Percentiles rank a stretch among this genome's conserved stretches.
Evolutionary conservation across 2,888 invertebrate species (phyloP).

Genomic region (Timema cristinae): DNA sequence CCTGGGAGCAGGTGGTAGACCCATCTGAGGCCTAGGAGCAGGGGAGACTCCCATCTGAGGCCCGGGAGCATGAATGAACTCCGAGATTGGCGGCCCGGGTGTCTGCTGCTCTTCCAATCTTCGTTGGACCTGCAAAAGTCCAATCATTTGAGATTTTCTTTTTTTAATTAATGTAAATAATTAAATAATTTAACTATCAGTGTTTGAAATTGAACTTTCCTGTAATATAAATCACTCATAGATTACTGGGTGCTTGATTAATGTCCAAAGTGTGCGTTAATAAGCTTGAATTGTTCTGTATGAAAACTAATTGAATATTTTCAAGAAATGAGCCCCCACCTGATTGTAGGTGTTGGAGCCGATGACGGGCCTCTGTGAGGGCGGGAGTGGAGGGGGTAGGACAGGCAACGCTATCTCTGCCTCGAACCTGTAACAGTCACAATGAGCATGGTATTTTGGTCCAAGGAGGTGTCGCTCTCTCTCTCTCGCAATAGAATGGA

Average conservation of each 20-base stretch:
- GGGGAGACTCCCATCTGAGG: constrained; percentile 32
- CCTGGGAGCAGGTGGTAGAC: constrained; percentile 39
- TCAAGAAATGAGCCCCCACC: constrained; percentile 47
- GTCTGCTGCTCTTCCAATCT: constrained; percentile 28
- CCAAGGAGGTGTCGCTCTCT: no score
- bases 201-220: no score
- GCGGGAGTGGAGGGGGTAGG: constrained; percentile 49
- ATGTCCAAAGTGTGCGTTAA: no score
- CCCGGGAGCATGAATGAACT: constrained; percentile 34
- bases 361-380: constrained; percentile 60
- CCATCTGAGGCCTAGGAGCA: constrained; percentile 39
- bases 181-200: no score
- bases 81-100: constrained; percentile 39
- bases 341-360: constrained; percentile 68
- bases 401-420: constrained; percentile 63
- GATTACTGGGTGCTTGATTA: no score
- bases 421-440: constrained; percentile 64
- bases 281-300: not conserved
- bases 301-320: not conserved
- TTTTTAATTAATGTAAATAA: not conserved
- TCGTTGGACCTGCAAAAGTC: constrained; percentile 23
- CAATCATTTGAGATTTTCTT: no score
- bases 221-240: no score
- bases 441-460: no score
- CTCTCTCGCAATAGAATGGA: no score